Base-by-base conservation (phyloP, 2,888 invertebrate species). In the Drosophila nigritarsus region DNA sequence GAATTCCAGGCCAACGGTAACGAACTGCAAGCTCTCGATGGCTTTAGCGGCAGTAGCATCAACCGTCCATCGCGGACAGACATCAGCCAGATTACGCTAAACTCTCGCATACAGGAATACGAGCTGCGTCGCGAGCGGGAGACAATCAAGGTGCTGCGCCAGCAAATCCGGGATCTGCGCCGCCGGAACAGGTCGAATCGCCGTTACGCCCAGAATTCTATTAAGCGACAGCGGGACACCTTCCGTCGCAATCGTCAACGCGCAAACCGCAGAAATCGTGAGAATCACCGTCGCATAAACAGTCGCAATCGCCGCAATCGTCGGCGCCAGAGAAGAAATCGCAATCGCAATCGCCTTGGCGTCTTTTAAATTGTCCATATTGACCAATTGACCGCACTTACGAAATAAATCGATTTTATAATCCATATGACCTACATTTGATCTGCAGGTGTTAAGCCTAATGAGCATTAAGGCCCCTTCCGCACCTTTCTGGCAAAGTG, bases 121-220 rank as follows among this genome's bases (percentile, higher is more conserved):
- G 85, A 85, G 34, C 15, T 87, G 11, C 84, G 80, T 2, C 82
- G 84, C 30, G 65, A 84, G 51, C 34, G 79, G 71, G 77, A 89
- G 0, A 7, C 65, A 30, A 75, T 80, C 65, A 73, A 85, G 20
- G 29, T 36, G 20, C 71, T 85, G 15, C 83, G 80, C 36, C 20
- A 49, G 2, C 68, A 65, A 40, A 62, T 85, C 34, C 1, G 11
- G 9, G 0, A 0, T 0, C 27, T 67, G 7, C 71, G 55, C 2
- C 48, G 24, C 11, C 56, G 11, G 2, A 42, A 6, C 42, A 13
- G 5, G 11, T 2, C 1, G 1, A 20, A n/a, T n/a, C 51, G 56
- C 1, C 76, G 53, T 1, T 13, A 13, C 11, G 18, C 11, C 34
- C 74, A 29, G 5, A 29, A 9, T 1, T 8, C 24, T 15, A 2